phyloP scores from a whole-genome alignment of 2,113 vertebrate species.

The Empidonax alnorum region DNA sequence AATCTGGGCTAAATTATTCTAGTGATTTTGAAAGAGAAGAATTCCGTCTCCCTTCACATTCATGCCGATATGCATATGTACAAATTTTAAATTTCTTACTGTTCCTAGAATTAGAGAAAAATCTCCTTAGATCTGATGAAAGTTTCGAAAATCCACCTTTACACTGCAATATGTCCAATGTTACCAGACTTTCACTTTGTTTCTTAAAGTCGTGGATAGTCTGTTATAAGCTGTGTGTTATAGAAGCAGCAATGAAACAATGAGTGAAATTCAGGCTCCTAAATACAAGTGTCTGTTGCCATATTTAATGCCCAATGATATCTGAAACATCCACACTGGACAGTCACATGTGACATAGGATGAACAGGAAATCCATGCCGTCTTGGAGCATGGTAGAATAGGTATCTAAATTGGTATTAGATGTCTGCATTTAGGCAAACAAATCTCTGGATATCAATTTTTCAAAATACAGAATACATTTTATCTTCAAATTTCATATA shows the following conservation, averaged over 20 bases:
- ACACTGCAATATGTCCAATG: not conserved
- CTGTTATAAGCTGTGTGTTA: not conserved
- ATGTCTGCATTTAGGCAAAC: not conserved
- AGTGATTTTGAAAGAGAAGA: not conserved
- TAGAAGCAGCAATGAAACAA: not conserved
- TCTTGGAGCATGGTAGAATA: not conserved
- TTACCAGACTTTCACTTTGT: not conserved
- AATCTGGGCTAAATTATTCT: not conserved
- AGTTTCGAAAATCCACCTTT: not conserved
- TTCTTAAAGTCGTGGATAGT: not conserved
- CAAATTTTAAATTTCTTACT: not conserved
- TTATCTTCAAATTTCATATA: not conserved
- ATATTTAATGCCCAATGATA: not conserved
- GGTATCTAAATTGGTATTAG: not conserved
- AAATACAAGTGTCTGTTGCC: not conserved
- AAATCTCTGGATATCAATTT: not conserved
- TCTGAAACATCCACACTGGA: not conserved
- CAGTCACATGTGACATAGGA: not conserved
- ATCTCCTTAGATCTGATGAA: not conserved
- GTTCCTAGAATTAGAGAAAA: not conserved
- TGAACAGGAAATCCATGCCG: not conserved
- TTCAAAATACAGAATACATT: not conserved
- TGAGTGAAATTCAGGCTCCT: not conserved
- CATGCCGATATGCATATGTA: not conserved
- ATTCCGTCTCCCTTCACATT: not conserved